A percentile compares a stretch with the other conserved stretches of the same genome.
These are phyloP conservation scores for Echinometra lucunter DNA, from an alignment of 53 echinoderm and acorn worm species.

Conservation along the genomic window DNA sequence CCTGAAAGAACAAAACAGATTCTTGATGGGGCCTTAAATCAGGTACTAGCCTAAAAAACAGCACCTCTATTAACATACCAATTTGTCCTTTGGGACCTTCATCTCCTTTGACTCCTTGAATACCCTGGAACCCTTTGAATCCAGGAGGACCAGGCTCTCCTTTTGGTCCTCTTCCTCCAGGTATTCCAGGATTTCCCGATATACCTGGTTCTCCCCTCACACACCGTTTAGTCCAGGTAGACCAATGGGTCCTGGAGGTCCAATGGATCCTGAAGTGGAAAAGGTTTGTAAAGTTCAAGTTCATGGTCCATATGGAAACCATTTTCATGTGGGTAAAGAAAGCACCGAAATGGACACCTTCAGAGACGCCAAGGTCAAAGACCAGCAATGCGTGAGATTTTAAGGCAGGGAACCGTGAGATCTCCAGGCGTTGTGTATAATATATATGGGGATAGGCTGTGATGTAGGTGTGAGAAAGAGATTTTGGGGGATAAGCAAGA, in stretches of 20 bases:
- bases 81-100: not conserved
- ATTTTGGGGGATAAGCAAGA: too few relatives aligned
- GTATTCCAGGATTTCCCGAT: not conserved
- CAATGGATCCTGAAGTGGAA: conserved; percentile 66
- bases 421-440: too few relatives aligned
- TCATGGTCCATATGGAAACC: too few relatives aligned
- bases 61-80: not conserved
- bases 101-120: conserved; percentile 31
- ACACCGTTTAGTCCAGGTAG: conserved; percentile 54
- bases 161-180: conserved; percentile 30
- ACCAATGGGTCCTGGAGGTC: conserved; percentile 77
- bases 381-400: too few relatives aligned
- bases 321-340: not conserved
- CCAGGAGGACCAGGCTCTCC: conserved; percentile 36
- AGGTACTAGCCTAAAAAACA: not conserved
- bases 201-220: conserved; percentile 26
- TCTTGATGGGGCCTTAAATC: not conserved
- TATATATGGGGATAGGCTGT: too few relatives aligned
- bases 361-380: too few relatives aligned
- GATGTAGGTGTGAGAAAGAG: too few relatives aligned
- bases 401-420: too few relatives aligned
- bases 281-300: too few relatives aligned
- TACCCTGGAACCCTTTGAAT: conserved; percentile 24
- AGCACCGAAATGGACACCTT: too few relatives aligned
- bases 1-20: too few relatives aligned